Evolutionary conservation across 2,888 invertebrate genomes (phyloP), one percentile per base, ranked within the genome.

Genomic region (Epistrophe grossulariae): DNA sequence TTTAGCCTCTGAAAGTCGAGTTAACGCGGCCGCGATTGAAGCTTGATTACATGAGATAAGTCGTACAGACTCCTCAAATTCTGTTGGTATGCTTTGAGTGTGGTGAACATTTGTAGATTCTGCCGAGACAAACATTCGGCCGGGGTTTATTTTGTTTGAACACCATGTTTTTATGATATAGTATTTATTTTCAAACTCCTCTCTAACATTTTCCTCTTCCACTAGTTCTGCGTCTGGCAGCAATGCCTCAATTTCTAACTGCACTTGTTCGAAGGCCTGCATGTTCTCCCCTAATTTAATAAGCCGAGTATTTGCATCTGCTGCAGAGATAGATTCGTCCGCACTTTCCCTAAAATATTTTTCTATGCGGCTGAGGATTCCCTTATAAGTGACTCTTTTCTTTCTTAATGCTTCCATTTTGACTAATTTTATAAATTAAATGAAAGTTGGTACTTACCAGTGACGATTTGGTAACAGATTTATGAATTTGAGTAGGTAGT

Each of bases 121-220:
- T 5, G 71, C 57, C n/a, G 57, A 24, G 17, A 5, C 19, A 17
- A 57, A 8, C 38, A 8, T 2, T 59, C 5, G 10, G 4, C 17
- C 43, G 7, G 4, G 57, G 17, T 11, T 31, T 71, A 71, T 28
- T 70, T 55, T 70, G 24, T 48, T 70, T 24, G 24, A 24, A 24
- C 24, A 24, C 24, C 24, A 24, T 24, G 24, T 24, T 24, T 24
- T 24, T 24, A 50, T 52, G 10, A 17, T 19, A 24, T n/a, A 70
- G 10, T 70, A 70, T 40, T 70, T 70, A 3, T 17, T 55, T 40
- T 40, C 35, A 35, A 71, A 17, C 24, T 71, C 70, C 19, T 55
- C 19, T 13, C 50, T 50, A 1, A 28, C 28, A 10, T 15, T 7
- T 28, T 13, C 31, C 9, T 68, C 68, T 52, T 40, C 38, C 24